Percentiles rank a stretch among this genome's conserved stretches.
These are phyloP conservation scores for Saccopteryx bilineata DNA, from an alignment of 2,113 vertebrate species.

Conservation along the genomic window DNA sequence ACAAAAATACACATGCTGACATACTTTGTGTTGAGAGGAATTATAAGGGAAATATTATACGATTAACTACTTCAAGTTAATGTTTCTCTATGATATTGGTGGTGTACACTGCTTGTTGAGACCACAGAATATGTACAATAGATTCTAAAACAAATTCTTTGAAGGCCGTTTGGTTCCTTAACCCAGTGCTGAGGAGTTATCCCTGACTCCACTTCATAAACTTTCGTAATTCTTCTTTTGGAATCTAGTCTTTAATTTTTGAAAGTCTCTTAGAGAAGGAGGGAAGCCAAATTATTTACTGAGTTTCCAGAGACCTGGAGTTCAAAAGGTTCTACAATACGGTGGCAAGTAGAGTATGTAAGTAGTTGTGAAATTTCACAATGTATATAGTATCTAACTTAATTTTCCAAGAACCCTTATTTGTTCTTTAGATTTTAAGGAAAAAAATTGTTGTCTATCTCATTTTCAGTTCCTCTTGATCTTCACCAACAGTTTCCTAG, in stretches of 20 bases:
- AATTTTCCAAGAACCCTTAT: not conserved
- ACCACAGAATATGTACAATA: not conserved
- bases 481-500: not conserved
- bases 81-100: not conserved
- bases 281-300: not conserved
- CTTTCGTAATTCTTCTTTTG: not conserved
- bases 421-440: not conserved
- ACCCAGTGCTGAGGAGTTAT: not conserved
- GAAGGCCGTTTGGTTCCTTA: not conserved
- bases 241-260: slow-evolving; percentile 36
- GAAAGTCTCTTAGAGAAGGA: not conserved
- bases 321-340: not conserved
- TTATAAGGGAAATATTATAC: not conserved
- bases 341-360: not conserved
- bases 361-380: not conserved
- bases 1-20: not conserved
- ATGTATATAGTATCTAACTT: not conserved
- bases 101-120: not conserved
- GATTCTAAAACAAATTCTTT: not conserved
- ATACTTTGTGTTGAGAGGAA: not conserved
- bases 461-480: not conserved
- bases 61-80: not conserved
- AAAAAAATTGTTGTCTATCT: not conserved
- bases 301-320: not conserved
- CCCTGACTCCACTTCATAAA: not conserved